A percentile compares a stretch with the other conserved stretches of the same genome.
These are phyloP conservation scores for Leistus spinibarbis DNA, from an alignment of 2,888 invertebrate genomes.

Conservation along the genomic window DNA sequence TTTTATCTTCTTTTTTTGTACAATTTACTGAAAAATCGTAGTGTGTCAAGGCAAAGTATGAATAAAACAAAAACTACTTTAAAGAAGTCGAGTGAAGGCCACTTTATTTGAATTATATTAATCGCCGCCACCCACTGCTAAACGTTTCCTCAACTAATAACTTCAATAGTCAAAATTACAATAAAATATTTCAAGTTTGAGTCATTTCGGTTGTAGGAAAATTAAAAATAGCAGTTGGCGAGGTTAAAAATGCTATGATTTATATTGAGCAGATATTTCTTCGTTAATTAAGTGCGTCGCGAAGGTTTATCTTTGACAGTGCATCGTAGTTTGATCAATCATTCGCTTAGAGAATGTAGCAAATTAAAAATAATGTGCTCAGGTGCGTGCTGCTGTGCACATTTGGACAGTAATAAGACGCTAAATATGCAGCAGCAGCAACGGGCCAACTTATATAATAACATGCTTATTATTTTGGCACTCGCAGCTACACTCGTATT, in stretches of 20 bases:
- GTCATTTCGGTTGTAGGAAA: background rate
- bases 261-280: background rate
- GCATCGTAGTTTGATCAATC: background rate
- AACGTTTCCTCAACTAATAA: too few relatives aligned
- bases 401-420: conserved; percentile 19
- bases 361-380: conserved; percentile 2
- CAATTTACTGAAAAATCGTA: too few relatives aligned
- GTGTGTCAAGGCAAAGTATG: too few relatives aligned
- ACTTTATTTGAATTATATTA: too few relatives aligned
- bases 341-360: background rate
- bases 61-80: too few relatives aligned
- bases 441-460: conserved; percentile 24
- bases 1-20: too few relatives aligned
- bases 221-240: background rate
- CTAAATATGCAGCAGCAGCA: conserved; percentile 7
- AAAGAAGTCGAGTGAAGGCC: too few relatives aligned
- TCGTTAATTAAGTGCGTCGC: background rate
- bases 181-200: too few relatives aligned
- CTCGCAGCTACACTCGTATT: conserved; percentile 7
- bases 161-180: too few relatives aligned
- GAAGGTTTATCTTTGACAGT: background rate
- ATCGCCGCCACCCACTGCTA: too few relatives aligned
- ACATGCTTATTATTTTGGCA: conserved; percentile 37
- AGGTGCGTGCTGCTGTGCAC: background rate
- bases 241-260: background rate